phyloP scores from a whole-genome alignment of 2,888 invertebrate genomes.

The Dicyrtoma fusca region DNA sequence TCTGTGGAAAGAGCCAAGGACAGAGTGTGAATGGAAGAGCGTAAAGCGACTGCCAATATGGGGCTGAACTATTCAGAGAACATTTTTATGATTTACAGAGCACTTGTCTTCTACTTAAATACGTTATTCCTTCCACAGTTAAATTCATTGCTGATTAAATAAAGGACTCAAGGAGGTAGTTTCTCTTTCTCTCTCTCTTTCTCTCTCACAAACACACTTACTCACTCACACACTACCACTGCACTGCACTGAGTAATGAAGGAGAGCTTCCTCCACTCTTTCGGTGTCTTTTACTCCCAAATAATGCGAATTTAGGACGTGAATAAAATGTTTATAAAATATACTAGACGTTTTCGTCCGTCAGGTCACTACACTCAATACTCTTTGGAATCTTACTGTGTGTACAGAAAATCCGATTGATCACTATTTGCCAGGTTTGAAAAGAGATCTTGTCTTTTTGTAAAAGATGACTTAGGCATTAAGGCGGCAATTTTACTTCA shows the following conservation, averaged over 20 bases:
- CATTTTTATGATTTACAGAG: conserved; percentile 25
- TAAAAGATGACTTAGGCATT: too few species aligned
- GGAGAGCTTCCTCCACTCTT: not conserved
- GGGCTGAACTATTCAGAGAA: conserved; percentile 20
- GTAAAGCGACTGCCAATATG: conserved; percentile 1
- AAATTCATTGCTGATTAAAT: conserved; percentile 31
- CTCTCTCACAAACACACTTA: not conserved
- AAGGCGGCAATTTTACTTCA: too few species aligned
- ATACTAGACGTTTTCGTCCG: too few species aligned
- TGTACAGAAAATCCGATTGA: too few species aligned
- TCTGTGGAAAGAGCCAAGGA: not conserved
- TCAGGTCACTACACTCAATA: too few species aligned
- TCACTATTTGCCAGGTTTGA: too few species aligned
- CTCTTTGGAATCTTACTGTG: too few species aligned
- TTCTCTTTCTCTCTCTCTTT: not conserved
- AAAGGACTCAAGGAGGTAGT: not conserved
- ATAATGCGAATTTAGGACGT: too few species aligned
- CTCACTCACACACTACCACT: not conserved
- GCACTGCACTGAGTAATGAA: not conserved
- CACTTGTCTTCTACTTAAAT: conserved; percentile 15
- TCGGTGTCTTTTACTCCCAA: too few species aligned
- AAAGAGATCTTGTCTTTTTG: too few species aligned
- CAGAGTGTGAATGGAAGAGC: not conserved
- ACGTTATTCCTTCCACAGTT: not conserved
- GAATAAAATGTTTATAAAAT: too few species aligned